Evolutionary conservation across 2,113 vertebrate genomes (phyloP), one percentile per base, ranked within the genome.

Genomic region (Tragelaphus strepsiceros): DNA sequence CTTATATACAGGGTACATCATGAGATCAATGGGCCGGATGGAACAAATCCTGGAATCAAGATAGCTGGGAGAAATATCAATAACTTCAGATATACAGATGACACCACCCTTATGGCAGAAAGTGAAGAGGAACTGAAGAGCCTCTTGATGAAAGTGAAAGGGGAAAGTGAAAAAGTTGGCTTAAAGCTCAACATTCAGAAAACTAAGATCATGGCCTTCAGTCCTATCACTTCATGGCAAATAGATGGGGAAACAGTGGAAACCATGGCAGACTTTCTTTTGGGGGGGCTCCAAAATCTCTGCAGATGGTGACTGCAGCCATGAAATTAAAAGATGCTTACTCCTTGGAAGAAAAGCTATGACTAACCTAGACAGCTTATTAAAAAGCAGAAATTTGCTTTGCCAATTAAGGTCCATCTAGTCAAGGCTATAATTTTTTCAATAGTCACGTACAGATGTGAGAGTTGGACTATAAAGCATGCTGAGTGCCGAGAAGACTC

Each of bases 391-490:
- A n/a, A 2, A 19, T 8, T 67, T 67, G 16, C 32, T 67, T n/a
- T n/a, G 2, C 64, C 16, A n/a, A 19, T 7, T 10, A 67, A 67
- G 16, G 32, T 67, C 32, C 7, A 0, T n/a, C 4, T 67, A n/a
- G 16, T 67, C 32, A n/a, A 67, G 62, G 32, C 32, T n/a, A 67
- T 62, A 6, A 14, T 32, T 62, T 62, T 62, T 62, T 14, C 61
- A 32, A 6, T 16, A 14, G 30, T 32, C 61, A 16, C 5, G 32
- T 10, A 67, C 3, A 7, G 32, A 19, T n/a, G 16, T n/a, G 64
- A 67, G 32, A 67, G 32, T 19, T n/a, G 4, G 64, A n/a, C 64
- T n/a, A 2, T 67, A 9, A n/a, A 67, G 32, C 9, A 67, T 0
- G 16, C 32, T 67, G 16, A n/a, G 62, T 8, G 15, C 32, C 1